Base-by-base conservation (phyloP, 2,113 vertebrate species). In the Miniopterus natalensis region DNA sequence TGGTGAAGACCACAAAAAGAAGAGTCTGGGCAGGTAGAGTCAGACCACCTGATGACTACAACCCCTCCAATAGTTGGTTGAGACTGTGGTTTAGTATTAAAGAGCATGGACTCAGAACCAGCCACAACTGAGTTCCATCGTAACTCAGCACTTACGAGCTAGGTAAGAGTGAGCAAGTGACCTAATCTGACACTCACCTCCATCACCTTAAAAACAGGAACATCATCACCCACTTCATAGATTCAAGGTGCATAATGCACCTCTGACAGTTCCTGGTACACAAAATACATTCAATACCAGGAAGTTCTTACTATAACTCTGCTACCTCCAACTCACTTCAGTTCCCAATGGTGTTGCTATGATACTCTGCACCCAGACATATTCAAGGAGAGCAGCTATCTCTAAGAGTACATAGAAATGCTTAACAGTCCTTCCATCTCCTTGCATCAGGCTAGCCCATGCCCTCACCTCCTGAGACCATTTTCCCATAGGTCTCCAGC, bases 401-500 rank as follows among this genome's bases (percentile, higher is more conserved):
- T 71, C 29, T 29, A 40, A 27, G 1, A 25, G 59, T 4, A 17
- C 47, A 80, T 0, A 42, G 15, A 68, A 71, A 73, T 42, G 55
- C 20, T 42, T 25, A 40, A 21, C 3, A 13, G 3, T 47, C 23
- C 42, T 31, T 47, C 80, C n/a, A 18, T 29, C 49, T 42, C 61
- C 31, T 31, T 49, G 53, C 40, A 4, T 25, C 49, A 53, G 40
- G 13, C 11, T 1, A 42, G 11, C 31, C 21, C 55, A 59, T 0
- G 17, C 17, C 77, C 94, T 96, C 53, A 96, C 97, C 96, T 95
- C 92, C 87, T 42, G 96, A 98, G 63, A 98, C 96, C 97, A 98
- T 97, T 59, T 97, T 98, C 63, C 97, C 97, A 0, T 98, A 97
- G 36, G 95, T 97, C 88, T 98, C 97, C 92, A 98, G 95, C 97